A percentile compares a stretch with the other conserved stretches of the same genome.
Conservation (phyloP, 2,797 vertebrate species). For the Cyprinodon diabolis region DNA sequence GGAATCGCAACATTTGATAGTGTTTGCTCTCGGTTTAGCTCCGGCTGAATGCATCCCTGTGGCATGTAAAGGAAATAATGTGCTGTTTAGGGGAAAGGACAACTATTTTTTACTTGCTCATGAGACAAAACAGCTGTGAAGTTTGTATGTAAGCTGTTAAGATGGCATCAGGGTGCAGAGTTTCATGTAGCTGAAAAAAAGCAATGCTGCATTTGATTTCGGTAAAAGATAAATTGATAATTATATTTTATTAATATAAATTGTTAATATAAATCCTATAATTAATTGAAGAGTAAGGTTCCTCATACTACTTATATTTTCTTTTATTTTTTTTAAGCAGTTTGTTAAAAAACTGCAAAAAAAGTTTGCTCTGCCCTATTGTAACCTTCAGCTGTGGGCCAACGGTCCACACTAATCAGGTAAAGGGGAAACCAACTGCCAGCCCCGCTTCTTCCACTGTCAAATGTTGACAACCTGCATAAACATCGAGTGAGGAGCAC, state of each 20-base stretch:
- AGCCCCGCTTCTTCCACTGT: slow-evolving; percentile 51
- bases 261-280: too few relatives aligned
- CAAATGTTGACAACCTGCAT: slow-evolving; percentile 73
- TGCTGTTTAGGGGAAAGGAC: slow-evolving; percentile 56
- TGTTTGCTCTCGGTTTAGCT: slow-evolving; percentile 19
- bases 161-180: slow-evolving; percentile 19
- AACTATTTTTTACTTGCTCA: slow-evolving; percentile 68
- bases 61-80: slow-evolving; percentile 70
- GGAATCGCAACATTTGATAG: slow-evolving; percentile 8
- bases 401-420: slow-evolving; percentile 56
- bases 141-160: slow-evolving; percentile 29
- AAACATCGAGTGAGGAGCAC: slow-evolving; percentile 51
- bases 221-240: neutral
- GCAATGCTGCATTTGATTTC: slow-evolving; percentile 13
- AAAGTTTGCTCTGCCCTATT: slow-evolving; percentile 20
- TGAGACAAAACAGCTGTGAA: slow-evolving; percentile 40
- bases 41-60: slow-evolving; percentile 31
- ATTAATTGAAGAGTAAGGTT: neutral
- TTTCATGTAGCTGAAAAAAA: slow-evolving; percentile 17
- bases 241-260: too few relatives aligned
- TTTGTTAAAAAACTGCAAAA: too few relatives aligned
- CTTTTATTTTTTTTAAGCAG: neutral
- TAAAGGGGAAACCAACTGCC: slow-evolving; percentile 41
- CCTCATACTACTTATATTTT: slow-evolving; percentile 14
- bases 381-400: slow-evolving; percentile 70